These are phyloP conservation scores for Campoletis raptor DNA, from an alignment of 2,888 invertebrate species.

Conservation along the genomic window DNA sequence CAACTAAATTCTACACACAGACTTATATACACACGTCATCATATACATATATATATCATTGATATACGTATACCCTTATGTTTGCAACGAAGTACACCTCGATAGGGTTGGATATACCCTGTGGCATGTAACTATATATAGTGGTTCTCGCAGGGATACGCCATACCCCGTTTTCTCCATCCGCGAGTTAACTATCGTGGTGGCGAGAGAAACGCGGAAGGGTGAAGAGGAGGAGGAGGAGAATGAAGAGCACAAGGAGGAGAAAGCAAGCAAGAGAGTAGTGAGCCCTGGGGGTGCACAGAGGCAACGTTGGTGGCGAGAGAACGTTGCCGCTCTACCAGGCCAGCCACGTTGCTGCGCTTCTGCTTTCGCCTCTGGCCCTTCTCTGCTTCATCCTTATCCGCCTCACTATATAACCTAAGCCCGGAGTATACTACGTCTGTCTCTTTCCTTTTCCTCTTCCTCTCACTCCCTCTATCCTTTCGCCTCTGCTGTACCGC, in stretches of 20 bases:
- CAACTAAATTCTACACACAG: slow-evolving; percentile 4
- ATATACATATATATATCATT: neutral
- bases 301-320: slow-evolving; percentile 64
- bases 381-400: slow-evolving; percentile 32
- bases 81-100: slow-evolving; percentile 52
- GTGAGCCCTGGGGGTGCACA: slow-evolving; percentile 54
- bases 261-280: slow-evolving; percentile 39
- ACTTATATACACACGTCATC: neutral
- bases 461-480: slow-evolving; percentile 6
- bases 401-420: slow-evolving; percentile 35
- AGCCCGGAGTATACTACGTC: slow-evolving; percentile 26
- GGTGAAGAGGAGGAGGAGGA: slow-evolving; percentile 32
- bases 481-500: slow-evolving; percentile 39
- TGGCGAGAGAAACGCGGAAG: slow-evolving; percentile 64
- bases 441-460: neutral
- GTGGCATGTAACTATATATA: slow-evolving; percentile 43
- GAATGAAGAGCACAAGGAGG: slow-evolving; percentile 28
- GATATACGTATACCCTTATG: slow-evolving; percentile 13
- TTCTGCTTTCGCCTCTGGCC: slow-evolving; percentile 62
- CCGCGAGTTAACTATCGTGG: slow-evolving; percentile 77
- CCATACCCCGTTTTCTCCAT: slow-evolving; percentile 68
- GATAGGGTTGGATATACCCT: slow-evolving; percentile 58
- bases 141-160: slow-evolving; percentile 66
- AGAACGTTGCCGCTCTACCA: slow-evolving; percentile 54
- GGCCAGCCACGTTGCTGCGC: slow-evolving; percentile 50